phyloP scores from a whole-genome alignment of 2,797 vertebrate genomes.

The Dallia pectoralis region DNA sequence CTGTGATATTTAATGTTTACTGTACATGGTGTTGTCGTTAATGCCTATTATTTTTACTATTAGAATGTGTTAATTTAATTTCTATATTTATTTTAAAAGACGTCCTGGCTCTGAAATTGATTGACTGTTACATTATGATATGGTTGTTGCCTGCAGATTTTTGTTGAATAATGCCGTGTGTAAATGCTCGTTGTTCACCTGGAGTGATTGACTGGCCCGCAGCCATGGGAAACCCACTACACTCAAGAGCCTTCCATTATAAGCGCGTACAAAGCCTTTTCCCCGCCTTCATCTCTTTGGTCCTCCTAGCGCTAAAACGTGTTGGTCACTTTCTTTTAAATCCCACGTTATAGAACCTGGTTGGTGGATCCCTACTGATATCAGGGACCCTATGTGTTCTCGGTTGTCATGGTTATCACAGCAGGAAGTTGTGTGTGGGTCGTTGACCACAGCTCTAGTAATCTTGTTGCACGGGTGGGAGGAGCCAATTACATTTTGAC shows the following conservation, averaged over 20 bases:
- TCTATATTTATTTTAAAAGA: constrained; percentile 55
- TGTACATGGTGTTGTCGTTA: neutral
- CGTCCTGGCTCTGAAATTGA: constrained; percentile 36
- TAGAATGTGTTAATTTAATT: constrained; percentile 38
- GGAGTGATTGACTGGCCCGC: constrained; percentile 36
- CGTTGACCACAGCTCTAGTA: neutral
- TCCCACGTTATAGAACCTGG: neutral
- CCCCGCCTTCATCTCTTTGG: neutral
- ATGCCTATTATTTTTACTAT: constrained; percentile 21
- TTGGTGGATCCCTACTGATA: neutral
- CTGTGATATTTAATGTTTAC: constrained; percentile 16
- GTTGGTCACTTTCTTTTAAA: neutral
- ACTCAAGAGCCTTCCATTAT: constrained; percentile 51
- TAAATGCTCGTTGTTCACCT: constrained; percentile 41
- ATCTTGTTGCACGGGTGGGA: neutral
- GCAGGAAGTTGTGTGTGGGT: neutral
- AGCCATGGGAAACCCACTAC: constrained; percentile 40
- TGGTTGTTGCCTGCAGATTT: constrained; percentile 39
- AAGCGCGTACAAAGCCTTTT: neutral
- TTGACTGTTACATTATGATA: constrained; percentile 26
- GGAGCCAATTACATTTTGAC: neutral
- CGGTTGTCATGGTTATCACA: neutral
- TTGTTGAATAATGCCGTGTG: constrained; percentile 42
- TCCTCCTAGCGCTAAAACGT: neutral
- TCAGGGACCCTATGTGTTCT: neutral